Percentiles rank a stretch among this genome's conserved stretches.
Evolutionary conservation across 1,140 invertebrate genomes (phyloP).

Genomic region (Amphibalanus amphitrite): DNA sequence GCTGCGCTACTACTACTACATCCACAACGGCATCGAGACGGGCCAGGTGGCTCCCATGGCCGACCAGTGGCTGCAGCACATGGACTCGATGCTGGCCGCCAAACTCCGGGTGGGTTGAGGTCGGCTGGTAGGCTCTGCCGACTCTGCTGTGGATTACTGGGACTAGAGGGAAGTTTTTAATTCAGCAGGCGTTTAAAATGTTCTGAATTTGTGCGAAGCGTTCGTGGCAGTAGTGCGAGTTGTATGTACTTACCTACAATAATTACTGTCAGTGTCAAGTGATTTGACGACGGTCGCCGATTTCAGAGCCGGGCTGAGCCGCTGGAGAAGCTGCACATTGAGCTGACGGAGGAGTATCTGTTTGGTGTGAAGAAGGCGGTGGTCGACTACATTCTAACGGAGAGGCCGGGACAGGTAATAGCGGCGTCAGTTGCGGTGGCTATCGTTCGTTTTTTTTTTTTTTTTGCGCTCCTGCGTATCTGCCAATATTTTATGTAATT

Average conservation of each 20-base stretch:
- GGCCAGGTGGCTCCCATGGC: constrained; percentile 44
- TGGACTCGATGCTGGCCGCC: constrained; percentile 33
- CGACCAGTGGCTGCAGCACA: constrained; percentile 39
- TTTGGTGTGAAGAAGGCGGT: constrained; percentile 71
- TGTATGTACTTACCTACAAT: constrained; percentile 25
- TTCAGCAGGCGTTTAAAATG: constrained; percentile 10
- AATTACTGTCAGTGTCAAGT: constrained; percentile 6
- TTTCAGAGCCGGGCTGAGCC: constrained; percentile 4
- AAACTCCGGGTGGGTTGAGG: constrained; percentile 26
- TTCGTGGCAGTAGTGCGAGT: constrained; percentile 37
- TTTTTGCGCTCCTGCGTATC: too few relatives aligned
- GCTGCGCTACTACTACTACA: constrained; percentile 73
- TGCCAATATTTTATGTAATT: too few relatives aligned
- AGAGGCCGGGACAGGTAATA: constrained; percentile 22
- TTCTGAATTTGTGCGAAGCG: constrained; percentile 30
- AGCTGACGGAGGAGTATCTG: constrained; percentile 53
- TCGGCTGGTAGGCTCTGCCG: too few relatives aligned
- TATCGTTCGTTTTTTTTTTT: too few relatives aligned
- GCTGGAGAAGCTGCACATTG: constrained; percentile 24
- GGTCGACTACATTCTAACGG: constrained; percentile 68
- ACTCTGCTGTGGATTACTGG: too few relatives aligned
- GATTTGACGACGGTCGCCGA: constrained; percentile 8
- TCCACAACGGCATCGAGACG: constrained; percentile 71
- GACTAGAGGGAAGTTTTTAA: too few relatives aligned
- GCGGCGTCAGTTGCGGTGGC: too few relatives aligned